A percentile compares a stretch with the other conserved stretches of the same genome.
Conservation (phyloP, 2,888 invertebrate species). For the Pseudococcus jackbeardsleyi region DNA sequence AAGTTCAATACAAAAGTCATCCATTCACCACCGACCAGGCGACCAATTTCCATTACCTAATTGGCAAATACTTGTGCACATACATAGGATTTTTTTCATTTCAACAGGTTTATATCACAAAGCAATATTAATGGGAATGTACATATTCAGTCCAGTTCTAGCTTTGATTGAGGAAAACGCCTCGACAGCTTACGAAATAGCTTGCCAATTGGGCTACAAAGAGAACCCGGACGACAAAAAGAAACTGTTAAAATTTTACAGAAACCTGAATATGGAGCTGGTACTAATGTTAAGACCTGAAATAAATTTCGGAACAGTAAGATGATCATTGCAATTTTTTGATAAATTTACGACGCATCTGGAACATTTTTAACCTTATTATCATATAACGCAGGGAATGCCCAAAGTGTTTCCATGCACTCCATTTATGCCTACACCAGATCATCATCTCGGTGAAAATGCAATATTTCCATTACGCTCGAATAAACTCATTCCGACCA, state of each 20-base stretch:
- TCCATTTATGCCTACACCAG: slow-evolving; percentile 27
- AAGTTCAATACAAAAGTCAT: too few species aligned
- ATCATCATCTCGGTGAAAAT: background rate
- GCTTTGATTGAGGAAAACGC: too few species aligned
- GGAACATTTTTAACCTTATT: background rate
- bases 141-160: background rate
- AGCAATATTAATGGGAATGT: slow-evolving; percentile 39
- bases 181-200: background rate
- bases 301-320: background rate
- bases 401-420: background rate
- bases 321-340: background rate
- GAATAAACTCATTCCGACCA: background rate
- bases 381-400: background rate
- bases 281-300: background rate
- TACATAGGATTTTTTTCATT: too few species aligned
- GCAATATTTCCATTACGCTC: background rate
- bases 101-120: slow-evolving; percentile 51
- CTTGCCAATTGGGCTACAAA: background rate
- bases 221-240: background rate
- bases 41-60: too few species aligned
- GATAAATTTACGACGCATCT: background rate
- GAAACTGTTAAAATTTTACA: background rate
- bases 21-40: too few species aligned
- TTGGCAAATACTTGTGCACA: too few species aligned
- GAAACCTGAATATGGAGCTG: background rate